Conservation (phyloP, 2,888 invertebrate genomes). For the Pachydiplax longipennis region DNA sequence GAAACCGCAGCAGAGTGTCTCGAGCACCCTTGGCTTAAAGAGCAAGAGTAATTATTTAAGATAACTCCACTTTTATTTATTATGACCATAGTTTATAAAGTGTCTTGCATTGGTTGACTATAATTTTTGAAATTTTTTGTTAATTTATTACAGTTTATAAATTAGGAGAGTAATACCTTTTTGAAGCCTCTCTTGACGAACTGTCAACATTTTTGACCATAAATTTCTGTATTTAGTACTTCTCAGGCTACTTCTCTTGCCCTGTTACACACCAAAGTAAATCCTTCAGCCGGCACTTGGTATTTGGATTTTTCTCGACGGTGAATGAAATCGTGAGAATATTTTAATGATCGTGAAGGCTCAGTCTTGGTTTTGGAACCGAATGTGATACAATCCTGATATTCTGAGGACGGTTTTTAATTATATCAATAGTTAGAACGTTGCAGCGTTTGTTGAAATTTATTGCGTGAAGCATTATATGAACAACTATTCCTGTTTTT, state of each 20-base stretch:
- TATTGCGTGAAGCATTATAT: neutral
- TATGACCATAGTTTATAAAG: neutral
- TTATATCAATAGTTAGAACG: neutral
- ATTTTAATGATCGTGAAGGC: neutral
- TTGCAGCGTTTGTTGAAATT: conserved; percentile 4
- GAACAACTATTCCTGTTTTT: neutral
- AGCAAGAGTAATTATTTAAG: neutral
- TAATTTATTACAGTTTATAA: neutral
- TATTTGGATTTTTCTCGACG: neutral
- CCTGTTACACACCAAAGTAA: conserved; percentile 14
- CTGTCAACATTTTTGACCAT: no score
- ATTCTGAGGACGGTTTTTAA: conserved; percentile 3
- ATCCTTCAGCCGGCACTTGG: conserved; percentile 10
- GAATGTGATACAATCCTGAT: conserved; percentile 26
- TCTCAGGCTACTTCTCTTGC: neutral
- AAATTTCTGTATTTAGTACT: neutral
- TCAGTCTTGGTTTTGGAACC: neutral
- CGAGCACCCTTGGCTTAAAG: conserved; percentile 38
- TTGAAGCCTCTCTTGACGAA: no score
- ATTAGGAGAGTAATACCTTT: neutral
- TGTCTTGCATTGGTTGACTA: neutral
- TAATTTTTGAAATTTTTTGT: neutral
- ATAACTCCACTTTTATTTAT: neutral
- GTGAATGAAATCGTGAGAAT: neutral
- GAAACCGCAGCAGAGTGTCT: conserved; percentile 23